Percentiles rank a stretch among this genome's conserved stretches.
Evolutionary conservation across 2,888 invertebrate species (phyloP).

Genomic region (Helleia helle): DNA sequence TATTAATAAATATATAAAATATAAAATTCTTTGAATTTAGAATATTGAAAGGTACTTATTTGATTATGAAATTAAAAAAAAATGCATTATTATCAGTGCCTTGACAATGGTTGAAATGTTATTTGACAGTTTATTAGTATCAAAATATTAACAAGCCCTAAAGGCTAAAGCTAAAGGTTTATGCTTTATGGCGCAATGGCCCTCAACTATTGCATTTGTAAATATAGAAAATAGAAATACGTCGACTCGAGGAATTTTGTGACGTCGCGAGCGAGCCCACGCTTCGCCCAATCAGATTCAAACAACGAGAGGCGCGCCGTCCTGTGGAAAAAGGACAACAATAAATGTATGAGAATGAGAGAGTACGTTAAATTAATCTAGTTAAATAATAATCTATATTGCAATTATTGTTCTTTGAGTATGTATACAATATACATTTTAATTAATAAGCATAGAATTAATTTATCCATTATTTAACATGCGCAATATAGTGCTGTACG

Average conservation of each 20-base stretch:
- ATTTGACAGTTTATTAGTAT: no score
- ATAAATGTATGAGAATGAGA: conserved; percentile 8
- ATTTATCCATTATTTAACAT: conserved; percentile 12
- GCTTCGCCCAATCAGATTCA: conserved; percentile 62
- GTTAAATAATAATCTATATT: not conserved
- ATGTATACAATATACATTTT: not conserved
- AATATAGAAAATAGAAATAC: conserved; percentile 53
- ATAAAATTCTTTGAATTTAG: no score
- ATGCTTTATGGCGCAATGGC: conserved; percentile 12
- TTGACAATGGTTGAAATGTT: no score
- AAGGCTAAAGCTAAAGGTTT: conserved; percentile 2
- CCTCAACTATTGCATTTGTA: conserved; percentile 41
- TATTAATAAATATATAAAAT: no score
- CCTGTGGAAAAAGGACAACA: conserved; percentile 50
- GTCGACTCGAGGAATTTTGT: conserved; percentile 50
- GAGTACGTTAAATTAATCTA: not conserved
- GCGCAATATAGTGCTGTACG: conserved; percentile 20
- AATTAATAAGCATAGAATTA: not conserved
- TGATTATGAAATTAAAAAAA: no score
- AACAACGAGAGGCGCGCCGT: conserved; percentile 73
- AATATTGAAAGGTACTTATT: no score
- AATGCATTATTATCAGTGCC: no score
- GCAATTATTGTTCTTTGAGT: not conserved
- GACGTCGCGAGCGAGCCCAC: conserved; percentile 71
- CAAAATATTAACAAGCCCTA: no score